Conservation (phyloP, 1,140 invertebrate genomes). For the Zaprionus davidi region DNA sequence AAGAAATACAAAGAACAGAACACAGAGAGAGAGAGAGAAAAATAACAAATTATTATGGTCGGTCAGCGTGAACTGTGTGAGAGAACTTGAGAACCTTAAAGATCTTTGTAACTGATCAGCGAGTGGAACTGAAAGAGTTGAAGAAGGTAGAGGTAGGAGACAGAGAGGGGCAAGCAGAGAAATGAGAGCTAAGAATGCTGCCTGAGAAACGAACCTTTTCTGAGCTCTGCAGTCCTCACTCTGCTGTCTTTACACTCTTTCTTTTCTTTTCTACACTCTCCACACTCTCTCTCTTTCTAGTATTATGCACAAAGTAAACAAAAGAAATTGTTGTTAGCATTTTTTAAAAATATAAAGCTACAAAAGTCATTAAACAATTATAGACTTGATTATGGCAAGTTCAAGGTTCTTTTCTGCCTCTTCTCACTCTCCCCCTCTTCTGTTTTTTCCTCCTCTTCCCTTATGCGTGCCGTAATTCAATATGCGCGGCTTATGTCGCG, state of each 20-base stretch:
- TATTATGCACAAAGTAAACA: conserved; percentile 27
- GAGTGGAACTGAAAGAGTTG: conserved; percentile 4
- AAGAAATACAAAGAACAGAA: conserved; percentile 3
- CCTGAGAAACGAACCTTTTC: conserved; percentile 16
- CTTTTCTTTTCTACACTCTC: too few species aligned
- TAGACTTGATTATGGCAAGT: conserved; percentile 2
- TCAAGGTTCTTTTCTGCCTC: conserved; percentile 18
- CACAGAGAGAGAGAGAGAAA: conserved; percentile 13
- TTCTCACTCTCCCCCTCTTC: too few species aligned
- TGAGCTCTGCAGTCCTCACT: too few species aligned
- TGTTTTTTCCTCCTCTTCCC: not conserved
- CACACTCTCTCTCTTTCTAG: not conserved
- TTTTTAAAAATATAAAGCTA: not conserved
- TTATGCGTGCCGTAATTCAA: not conserved
- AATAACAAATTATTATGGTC: conserved; percentile 65
- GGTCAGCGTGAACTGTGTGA: conserved; percentile 33
- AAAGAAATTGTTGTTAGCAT: conserved; percentile 13
- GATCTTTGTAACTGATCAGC: conserved; percentile 37
- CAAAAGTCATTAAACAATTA: not conserved
- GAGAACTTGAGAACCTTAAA: conserved; percentile 24
- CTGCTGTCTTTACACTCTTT: too few species aligned
- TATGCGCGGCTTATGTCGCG: not conserved
- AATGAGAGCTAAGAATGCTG: conserved; percentile 11
- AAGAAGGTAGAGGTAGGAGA: not conserved
- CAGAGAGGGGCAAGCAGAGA: not conserved